Evolutionary conservation across 2,113 vertebrate genomes (phyloP).

Genomic region (Gadus macrocephalus): DNA sequence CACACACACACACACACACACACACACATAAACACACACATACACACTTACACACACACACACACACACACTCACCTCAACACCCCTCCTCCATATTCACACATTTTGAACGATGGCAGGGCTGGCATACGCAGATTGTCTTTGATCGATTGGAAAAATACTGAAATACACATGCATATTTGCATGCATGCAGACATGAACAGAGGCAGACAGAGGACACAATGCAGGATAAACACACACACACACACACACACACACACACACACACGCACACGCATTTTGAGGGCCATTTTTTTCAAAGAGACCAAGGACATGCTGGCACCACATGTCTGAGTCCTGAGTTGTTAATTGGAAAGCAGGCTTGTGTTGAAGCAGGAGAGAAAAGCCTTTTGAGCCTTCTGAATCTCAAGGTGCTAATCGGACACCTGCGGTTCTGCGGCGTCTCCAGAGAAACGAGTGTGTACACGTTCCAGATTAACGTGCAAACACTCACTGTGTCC

Average conservation of each 20-base stretch:
- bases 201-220: not conserved
- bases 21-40: too few species aligned
- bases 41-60: too few species aligned
- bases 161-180: not conserved
- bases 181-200: not conserved
- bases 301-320: slow-evolving; percentile 28
- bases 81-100: too few species aligned
- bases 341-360: slow-evolving; percentile 47
- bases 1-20: too few species aligned
- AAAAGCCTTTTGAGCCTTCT: slow-evolving; percentile 8
- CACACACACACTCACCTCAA: too few species aligned
- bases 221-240: not conserved
- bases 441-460: slow-evolving; percentile 14
- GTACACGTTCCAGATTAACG: not conserved
- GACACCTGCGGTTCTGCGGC: slow-evolving; percentile 61
- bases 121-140: too few species aligned
- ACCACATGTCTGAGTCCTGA: slow-evolving; percentile 20
- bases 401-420: slow-evolving; percentile 31
- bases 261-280: too few species aligned
- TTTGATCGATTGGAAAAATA: too few species aligned
- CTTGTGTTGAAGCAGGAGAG: slow-evolving; percentile 24
- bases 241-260: not conserved
- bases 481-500: not conserved
- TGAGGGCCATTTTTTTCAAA: slow-evolving; percentile 14
- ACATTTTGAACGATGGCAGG: too few species aligned